Base-by-base conservation (phyloP, 2,888 invertebrate genomes). In the Apotomis turbidana region DNA sequence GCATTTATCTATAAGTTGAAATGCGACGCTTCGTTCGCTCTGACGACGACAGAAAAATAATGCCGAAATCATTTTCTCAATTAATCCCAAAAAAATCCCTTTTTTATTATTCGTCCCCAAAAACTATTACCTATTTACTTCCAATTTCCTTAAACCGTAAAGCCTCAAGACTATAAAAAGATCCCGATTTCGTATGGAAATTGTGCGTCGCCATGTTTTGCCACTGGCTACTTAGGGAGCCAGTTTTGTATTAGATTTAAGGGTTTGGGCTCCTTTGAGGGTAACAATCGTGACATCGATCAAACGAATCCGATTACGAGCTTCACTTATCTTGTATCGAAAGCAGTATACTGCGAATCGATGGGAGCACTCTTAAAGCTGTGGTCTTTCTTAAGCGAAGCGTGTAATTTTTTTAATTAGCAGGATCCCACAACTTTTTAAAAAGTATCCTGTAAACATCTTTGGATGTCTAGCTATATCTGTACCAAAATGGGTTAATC, bases 281-380 rank as follows among this genome's bases (percentile, higher is more conserved):
- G 36, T 12, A 38, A 60, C 68, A 27, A 5, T 49, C 71, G 60
- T 64, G 57, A 71, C 62, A 57, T 71, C 66, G 71, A 71, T 71
- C 71, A 67, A 49, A 41, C 15, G 57, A 66, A 74, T 60, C 73
- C 70, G 71, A 73, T 74, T 74, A 63, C 54, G 55, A 70, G 74
- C 64, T 70, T 57, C 51, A 61, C 74, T 72, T 72, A 75, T 76
- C 75, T 76, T 72, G 74, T 76, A 76, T 75, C 73, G 74, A 62
- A 75, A 44, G 61, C 60, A 58, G 63, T 70, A 70, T 61, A 61
- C 71, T 49, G 74, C 63, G 57, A 75, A 75, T 75, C 74, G 75
- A 76, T 77, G 59, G 59, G 41, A 15, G 36, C 41, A 4, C 9
- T 12, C 0, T 38, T 66, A 66, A 71, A 46, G 70, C 3, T 38